Conservation (phyloP, 2,888 invertebrate genomes). For the Poecilus cupreus region DNA sequence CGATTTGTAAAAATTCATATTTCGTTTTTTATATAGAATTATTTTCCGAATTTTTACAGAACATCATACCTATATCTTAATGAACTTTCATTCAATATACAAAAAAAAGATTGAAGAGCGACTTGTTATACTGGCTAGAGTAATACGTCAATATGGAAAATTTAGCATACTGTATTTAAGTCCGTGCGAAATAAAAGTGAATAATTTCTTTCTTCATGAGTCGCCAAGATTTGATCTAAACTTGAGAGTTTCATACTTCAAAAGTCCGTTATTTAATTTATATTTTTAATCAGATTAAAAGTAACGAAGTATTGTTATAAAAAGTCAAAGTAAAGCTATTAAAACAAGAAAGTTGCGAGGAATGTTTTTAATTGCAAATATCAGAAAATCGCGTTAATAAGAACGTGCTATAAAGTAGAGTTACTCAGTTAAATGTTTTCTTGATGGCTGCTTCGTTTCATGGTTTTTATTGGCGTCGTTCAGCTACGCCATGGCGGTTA, state of each 20-base stretch:
- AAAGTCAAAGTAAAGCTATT: not conserved
- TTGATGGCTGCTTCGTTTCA: constrained; percentile 4
- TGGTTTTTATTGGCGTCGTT: constrained; percentile 50
- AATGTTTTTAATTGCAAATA: constrained; percentile 30
- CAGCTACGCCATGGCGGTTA: constrained; percentile 24
- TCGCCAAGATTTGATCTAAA: not conserved
- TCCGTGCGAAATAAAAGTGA: not conserved
- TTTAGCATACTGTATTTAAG: not conserved
- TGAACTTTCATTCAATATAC: too few relatives aligned
- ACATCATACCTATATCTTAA: too few relatives aligned
- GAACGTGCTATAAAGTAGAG: constrained; percentile 6
- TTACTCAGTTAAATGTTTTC: constrained; percentile 24
- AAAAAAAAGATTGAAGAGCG: too few relatives aligned
- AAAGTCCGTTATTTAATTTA: constrained; percentile 10
- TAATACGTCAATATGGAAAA: too few relatives aligned
- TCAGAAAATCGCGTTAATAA: constrained; percentile 36
- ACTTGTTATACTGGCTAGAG: too few relatives aligned
- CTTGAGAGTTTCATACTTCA: not conserved
- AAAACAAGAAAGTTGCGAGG: constrained; percentile 10
- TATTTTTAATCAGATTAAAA: constrained; percentile 28
- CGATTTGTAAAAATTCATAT: too few relatives aligned
- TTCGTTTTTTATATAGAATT: too few relatives aligned
- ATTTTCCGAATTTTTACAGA: too few relatives aligned
- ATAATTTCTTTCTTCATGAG: not conserved
- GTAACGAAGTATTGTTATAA: constrained; percentile 3